phyloP scores from a whole-genome alignment of 2,113 vertebrate species.

The Apistogramma diplotaenia region DNA sequence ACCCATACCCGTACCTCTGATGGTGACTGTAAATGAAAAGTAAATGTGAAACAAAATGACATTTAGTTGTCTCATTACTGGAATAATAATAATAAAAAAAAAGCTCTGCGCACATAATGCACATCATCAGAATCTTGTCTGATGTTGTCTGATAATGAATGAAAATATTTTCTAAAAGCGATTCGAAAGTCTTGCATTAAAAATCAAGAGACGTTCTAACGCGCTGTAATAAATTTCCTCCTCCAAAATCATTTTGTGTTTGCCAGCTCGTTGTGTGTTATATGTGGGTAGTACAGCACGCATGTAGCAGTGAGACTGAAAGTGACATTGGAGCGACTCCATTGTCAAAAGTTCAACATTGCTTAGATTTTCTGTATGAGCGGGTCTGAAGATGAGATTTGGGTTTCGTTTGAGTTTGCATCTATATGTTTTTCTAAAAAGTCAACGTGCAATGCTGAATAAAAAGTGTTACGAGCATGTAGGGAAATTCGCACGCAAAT shows the following conservation, averaged over 20 bases:
- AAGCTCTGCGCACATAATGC: background rate
- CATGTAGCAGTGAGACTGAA: constrained; percentile 18
- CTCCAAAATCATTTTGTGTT: background rate
- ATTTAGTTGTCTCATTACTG: constrained; percentile 26
- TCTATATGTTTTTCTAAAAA: too few relatives aligned
- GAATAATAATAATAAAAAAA: background rate
- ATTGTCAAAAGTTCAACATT: background rate
- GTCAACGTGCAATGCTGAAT: background rate
- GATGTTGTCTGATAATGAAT: background rate
- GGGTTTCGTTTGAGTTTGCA: background rate
- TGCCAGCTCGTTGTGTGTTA: background rate
- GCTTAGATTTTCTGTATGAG: background rate
- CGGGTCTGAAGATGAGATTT: background rate
- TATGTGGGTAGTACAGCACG: background rate
- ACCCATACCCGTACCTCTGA: background rate
- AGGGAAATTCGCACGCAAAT: background rate
- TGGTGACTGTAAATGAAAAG: constrained; percentile 44
- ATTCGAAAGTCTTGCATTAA: background rate
- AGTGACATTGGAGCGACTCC: constrained; percentile 10
- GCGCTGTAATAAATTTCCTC: background rate
- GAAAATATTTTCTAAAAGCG: background rate
- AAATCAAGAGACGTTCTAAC: background rate
- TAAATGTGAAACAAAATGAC: constrained; percentile 30
- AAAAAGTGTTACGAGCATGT: background rate
- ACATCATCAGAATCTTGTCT: background rate